phyloP scores from a whole-genome alignment of 2,113 vertebrate species.

The Forbesichthys agassizii region DNA sequence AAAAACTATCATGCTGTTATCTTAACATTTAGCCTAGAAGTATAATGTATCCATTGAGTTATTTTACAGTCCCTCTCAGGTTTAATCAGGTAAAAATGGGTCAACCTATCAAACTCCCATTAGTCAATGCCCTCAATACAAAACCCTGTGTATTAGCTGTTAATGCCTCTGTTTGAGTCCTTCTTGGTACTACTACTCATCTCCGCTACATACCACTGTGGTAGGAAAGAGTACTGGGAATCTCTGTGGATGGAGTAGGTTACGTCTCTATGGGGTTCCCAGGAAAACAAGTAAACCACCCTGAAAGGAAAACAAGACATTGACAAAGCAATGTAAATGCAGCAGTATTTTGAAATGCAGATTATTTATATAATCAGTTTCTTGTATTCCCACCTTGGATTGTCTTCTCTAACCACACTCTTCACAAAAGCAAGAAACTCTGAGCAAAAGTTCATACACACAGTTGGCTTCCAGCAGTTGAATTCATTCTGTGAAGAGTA shows the following conservation, averaged over 20 bases:
- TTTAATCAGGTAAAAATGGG: background rate
- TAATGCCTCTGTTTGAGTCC: conserved; percentile 7
- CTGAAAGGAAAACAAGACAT: conserved; percentile 57
- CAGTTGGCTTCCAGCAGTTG: conserved; percentile 88
- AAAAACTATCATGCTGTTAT: background rate
- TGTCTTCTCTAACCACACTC: conserved; percentile 76
- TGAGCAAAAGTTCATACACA: conserved; percentile 91
- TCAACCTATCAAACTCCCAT: background rate
- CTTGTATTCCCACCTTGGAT: conserved; percentile 76
- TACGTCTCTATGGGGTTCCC: conserved; percentile 82
- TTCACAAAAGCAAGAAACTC: conserved; percentile 87
- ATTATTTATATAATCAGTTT: background rate
- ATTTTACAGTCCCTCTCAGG: background rate
- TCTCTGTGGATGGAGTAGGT: conserved; percentile 81
- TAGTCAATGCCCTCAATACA: background rate
- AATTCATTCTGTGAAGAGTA: conserved; percentile 75
- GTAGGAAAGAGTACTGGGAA: conserved; percentile 78
- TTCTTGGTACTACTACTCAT: conserved; percentile 41
- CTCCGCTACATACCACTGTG: conserved; percentile 81
- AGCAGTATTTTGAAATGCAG: background rate
- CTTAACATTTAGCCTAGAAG: conserved; percentile 13
- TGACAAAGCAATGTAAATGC: background rate
- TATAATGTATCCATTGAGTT: background rate
- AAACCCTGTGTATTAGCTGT: background rate
- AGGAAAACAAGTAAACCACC: conserved; percentile 83